Conservation (phyloP, 2,797 vertebrate species). For the Melanotaenia nigrans region DNA sequence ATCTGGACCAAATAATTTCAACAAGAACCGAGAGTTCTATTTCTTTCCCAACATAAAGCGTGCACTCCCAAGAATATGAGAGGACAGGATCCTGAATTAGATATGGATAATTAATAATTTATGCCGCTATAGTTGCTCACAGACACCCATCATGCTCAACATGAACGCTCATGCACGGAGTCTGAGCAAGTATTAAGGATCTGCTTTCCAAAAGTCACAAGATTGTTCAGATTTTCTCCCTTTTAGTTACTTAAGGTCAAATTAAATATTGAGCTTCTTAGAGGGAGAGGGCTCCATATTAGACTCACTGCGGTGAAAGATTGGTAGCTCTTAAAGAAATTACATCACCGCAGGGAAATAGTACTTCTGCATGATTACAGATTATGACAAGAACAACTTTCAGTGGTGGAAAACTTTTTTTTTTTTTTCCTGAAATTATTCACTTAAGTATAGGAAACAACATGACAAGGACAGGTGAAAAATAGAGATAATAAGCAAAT, state of each 20-base stretch:
- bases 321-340: constrained; percentile 24
- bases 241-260: constrained; percentile 50
- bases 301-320: constrained; percentile 2
- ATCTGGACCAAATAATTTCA: constrained; percentile 48
- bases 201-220: constrained; percentile 50
- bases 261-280: constrained; percentile 62
- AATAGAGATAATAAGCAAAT: background rate
- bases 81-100: constrained; percentile 68
- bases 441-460: background rate
- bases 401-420: background rate
- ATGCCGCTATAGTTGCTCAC: constrained; percentile 46
- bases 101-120: constrained; percentile 72
- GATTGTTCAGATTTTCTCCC: constrained; percentile 36
- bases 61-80: constrained; percentile 52
- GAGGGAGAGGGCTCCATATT: constrained; percentile 26
- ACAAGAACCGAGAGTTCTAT: constrained; percentile 43
- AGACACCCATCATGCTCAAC: constrained; percentile 27
- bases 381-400: background rate
- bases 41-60: constrained; percentile 42
- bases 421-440: background rate
- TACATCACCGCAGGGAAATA: constrained; percentile 16
- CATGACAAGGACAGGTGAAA: background rate
- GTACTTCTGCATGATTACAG: background rate
- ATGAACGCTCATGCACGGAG: constrained; percentile 2
- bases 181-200: constrained; percentile 40